Evolutionary conservation across 1,140 invertebrate genomes (phyloP).

Genomic region (Conus ventricosus): DNA sequence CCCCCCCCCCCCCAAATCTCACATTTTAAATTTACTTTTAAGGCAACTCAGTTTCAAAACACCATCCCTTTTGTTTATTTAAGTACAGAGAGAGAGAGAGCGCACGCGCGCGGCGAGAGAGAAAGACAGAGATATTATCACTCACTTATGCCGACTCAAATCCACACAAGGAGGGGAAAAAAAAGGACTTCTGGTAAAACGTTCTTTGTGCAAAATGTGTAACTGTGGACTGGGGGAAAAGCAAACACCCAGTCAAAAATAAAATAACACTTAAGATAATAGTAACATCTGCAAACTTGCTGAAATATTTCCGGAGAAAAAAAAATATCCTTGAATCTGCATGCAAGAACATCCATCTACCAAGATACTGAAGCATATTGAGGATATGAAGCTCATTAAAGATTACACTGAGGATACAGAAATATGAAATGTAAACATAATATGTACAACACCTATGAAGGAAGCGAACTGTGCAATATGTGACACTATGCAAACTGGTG

Average conservation of each 20-base stretch:
- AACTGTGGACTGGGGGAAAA: background rate
- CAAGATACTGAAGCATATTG: background rate
- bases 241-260: background rate
- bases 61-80: background rate
- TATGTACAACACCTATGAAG: slow-evolving; percentile 3
- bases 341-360: background rate
- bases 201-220: background rate
- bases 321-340: background rate
- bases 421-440: background rate
- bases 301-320: background rate
- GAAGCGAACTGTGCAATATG: background rate
- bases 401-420: background rate
- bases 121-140: background rate
- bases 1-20: background rate
- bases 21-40: background rate
- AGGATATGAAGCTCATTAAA: background rate
- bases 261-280: background rate
- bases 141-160: background rate
- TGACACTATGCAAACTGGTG: too few relatives aligned
- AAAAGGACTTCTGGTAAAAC: background rate
- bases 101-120: background rate
- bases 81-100: background rate
- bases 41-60: slow-evolving; percentile 25
- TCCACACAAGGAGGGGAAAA: background rate
- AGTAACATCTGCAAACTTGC: background rate